Evolutionary conservation across 2,888 invertebrate genomes (phyloP).

Genomic region (Panorpa germanica): DNA sequence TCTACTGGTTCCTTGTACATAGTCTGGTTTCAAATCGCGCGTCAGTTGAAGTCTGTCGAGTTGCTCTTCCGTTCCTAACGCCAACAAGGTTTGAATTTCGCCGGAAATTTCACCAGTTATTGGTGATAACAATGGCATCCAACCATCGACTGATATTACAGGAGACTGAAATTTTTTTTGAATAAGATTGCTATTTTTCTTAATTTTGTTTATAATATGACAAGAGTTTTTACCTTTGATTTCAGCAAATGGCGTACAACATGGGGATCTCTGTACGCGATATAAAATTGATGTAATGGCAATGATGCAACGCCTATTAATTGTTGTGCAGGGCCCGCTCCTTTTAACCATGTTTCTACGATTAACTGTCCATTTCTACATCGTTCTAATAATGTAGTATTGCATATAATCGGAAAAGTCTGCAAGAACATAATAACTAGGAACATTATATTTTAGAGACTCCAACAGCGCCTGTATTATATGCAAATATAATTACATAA

Average conservation of each 20-base stretch:
- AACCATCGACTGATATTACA: conserved; percentile 37
- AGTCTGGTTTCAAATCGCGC: conserved; percentile 15
- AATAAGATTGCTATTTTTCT: conserved; percentile 3
- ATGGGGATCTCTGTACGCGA: conserved; percentile 34
- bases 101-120: conserved; percentile 26
- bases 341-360: conserved; percentile 30
- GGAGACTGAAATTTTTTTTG: conserved; percentile 26
- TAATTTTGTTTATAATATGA: background rate
- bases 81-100: conserved; percentile 33
- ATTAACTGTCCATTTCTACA: conserved; percentile 33
- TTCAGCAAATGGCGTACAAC: conserved; percentile 31
- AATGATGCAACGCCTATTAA: conserved; percentile 31
- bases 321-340: conserved; percentile 18
- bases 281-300: conserved; percentile 36
- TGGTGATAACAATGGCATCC: conserved; percentile 30
- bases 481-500: background rate
- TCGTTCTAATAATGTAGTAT: conserved; percentile 29
- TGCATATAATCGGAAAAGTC: conserved; percentile 33
- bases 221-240: conserved; percentile 25
- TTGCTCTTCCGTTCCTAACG: conserved; percentile 38
- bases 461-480: background rate
- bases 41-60: conserved; percentile 30
- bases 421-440: conserved; percentile 17
- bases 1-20: too few species aligned
- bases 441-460: conserved; percentile 8